Base-by-base conservation (phyloP, 2,797 vertebrate species). In the Notolepis coatsorum region DNA sequence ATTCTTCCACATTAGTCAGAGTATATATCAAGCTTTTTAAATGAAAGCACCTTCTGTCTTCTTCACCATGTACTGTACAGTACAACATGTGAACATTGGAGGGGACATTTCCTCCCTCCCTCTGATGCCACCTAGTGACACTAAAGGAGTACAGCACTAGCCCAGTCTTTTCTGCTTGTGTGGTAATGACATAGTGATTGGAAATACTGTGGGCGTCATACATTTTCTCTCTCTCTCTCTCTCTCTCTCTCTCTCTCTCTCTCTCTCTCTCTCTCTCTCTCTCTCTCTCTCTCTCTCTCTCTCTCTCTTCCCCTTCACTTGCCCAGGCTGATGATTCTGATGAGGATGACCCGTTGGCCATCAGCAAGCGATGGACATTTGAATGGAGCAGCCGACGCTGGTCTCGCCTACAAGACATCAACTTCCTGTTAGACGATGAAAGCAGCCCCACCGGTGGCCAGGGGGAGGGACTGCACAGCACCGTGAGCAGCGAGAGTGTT, bases 311-410 rank as follows among this genome's bases (percentile, higher is more conserved):
- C 47, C 8, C 3, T 8, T 73, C 86, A n/a, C n/a, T n/a, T n/a
- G n/a, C 73, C 5, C 52, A 99, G 98, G 93, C 94, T 74, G 96
- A 99, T 69, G 97, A 99, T 84, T 98, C 97, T 0, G 97, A 99
- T 91, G 96, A 99, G 80, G 98, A 99, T 84, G 96, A 98, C 47
- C 92, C 94, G 7, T 90, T 97, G 78, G 96, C 96, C 45, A 95
- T 99, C 90, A 99, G 98, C 71, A 95, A 96, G 91, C 95, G 96
- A 91, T 99, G 98, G 97, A 98, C 96, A 39, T 99, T 98, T 66
- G 97, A 99, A 84, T 96, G 95, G 92, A 95, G 92, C 77, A 99
- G 98, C 83, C 91, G 93, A 20, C 94, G 96, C 49, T 99, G 98
- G 97, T 99, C 97, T 76, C 94, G 96, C 15, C 93, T 97, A 51